Evolutionary conservation across 1,140 invertebrate genomes (phyloP).

Genomic region (Condylostylus longicornis): DNA sequence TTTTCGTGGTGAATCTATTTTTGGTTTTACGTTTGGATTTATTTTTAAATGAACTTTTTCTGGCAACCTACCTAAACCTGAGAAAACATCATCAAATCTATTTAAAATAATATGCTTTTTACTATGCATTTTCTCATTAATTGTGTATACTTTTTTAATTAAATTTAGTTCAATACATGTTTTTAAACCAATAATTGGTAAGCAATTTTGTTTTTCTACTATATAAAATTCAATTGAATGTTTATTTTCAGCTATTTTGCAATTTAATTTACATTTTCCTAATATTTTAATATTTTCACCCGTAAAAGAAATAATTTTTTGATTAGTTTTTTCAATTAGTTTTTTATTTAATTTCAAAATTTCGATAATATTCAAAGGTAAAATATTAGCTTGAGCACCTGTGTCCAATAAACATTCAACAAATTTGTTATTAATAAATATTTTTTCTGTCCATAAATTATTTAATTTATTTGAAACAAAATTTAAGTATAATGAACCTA

Average conservation of each 20-base stretch:
- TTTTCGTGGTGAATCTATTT: slow-evolving; percentile 18
- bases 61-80: no score
- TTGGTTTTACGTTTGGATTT: slow-evolving; percentile 12
- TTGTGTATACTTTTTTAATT: background rate
- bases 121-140: background rate
- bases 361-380: background rate
- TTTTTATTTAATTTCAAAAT: background rate
- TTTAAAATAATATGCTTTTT: background rate
- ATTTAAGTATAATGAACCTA: no score
- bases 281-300: background rate
- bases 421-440: background rate
- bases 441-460: background rate
- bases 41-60: slow-evolving; percentile 7
- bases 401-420: background rate
- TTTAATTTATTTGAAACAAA: background rate
- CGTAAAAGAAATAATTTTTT: background rate
- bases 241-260: background rate
- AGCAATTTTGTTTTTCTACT: background rate
- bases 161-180: background rate
- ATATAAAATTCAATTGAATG: background rate
- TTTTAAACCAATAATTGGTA: background rate
- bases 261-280: background rate
- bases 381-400: background rate
- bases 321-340: background rate
- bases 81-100: no score